Evolutionary conservation across 2,888 invertebrate genomes (phyloP).

Genomic region (Flexamia atlantica): DNA sequence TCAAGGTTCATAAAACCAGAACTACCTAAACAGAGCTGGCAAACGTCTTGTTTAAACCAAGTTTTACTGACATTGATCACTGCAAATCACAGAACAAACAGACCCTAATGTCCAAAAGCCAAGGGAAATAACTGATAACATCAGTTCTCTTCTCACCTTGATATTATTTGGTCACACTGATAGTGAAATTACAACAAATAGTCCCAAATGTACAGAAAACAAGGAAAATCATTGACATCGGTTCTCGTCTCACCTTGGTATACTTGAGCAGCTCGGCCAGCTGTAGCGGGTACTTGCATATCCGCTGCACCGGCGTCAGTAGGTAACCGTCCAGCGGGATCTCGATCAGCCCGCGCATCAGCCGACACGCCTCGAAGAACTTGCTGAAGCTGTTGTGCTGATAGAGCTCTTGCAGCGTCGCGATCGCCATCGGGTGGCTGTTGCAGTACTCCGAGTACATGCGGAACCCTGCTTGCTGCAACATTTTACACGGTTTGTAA

Average conservation of each 20-base stretch:
- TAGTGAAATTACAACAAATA: too few species aligned
- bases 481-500: conserved; percentile 60
- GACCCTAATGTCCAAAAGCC: too few species aligned
- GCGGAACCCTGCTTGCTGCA: conserved; percentile 85
- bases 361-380: conserved; percentile 89
- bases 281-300: conserved; percentile 93
- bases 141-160: too few species aligned
- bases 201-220: too few species aligned
- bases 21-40: too few species aligned
- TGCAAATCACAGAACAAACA: too few species aligned
- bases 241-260: conserved; percentile 75
- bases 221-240: too few species aligned
- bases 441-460: conserved; percentile 94
- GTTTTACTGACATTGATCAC: too few species aligned
- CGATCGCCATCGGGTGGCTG: conserved; percentile 89
- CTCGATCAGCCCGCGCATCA: conserved; percentile 89
- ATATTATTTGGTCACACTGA: too few species aligned
- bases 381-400: conserved; percentile 83
- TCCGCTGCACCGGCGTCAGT: conserved; percentile 91
- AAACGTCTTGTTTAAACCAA: too few species aligned
- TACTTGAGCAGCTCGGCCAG: conserved; percentile 89
- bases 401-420: conserved; percentile 83
- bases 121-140: too few species aligned
- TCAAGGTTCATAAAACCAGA: too few species aligned
- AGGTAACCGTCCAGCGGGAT: conserved; percentile 91